Evolutionary conservation across 2,113 vertebrate species (phyloP).

Genomic region (Leucopsar rothschildi): DNA sequence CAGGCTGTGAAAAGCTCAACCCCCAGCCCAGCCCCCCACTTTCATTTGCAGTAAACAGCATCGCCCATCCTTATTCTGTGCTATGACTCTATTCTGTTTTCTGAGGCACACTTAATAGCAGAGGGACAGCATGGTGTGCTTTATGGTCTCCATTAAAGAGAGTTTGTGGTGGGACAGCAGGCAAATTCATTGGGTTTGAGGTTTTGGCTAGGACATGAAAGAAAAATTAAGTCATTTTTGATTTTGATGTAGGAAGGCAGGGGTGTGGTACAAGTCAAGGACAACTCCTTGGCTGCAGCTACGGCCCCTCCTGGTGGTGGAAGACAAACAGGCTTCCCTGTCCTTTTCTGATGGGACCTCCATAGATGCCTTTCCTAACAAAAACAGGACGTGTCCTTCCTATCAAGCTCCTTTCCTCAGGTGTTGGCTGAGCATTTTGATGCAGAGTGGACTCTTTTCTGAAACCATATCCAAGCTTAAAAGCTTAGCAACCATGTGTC

Average conservation of each 20-base stretch:
- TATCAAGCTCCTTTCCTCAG: background rate
- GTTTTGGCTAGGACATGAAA: background rate
- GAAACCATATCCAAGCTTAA: background rate
- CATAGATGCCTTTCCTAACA: background rate
- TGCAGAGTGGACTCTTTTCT: background rate
- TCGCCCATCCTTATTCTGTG: constrained; percentile 10
- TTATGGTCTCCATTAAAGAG: constrained; percentile 36
- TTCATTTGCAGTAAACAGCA: constrained; percentile 55
- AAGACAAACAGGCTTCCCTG: background rate
- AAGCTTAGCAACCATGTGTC: background rate
- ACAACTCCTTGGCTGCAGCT: constrained; percentile 69
- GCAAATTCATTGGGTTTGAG: background rate
- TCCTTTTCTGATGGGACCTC: background rate
- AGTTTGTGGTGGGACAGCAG: background rate
- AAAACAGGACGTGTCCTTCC: background rate
- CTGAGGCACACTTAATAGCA: constrained; percentile 33
- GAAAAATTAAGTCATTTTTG: constrained; percentile 57
- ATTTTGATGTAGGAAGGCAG: constrained; percentile 53
- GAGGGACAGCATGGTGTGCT: constrained; percentile 1
- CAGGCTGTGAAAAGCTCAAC: constrained; percentile 53
- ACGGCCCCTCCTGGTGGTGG: constrained; percentile 77
- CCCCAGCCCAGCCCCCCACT: background rate
- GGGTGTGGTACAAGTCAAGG: constrained; percentile 55
- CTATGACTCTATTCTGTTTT: constrained; percentile 34
- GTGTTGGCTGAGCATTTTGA: constrained; percentile 26